phyloP scores from a whole-genome alignment of 2,797 vertebrate species.

The Lindbergichthys nudifrons region DNA sequence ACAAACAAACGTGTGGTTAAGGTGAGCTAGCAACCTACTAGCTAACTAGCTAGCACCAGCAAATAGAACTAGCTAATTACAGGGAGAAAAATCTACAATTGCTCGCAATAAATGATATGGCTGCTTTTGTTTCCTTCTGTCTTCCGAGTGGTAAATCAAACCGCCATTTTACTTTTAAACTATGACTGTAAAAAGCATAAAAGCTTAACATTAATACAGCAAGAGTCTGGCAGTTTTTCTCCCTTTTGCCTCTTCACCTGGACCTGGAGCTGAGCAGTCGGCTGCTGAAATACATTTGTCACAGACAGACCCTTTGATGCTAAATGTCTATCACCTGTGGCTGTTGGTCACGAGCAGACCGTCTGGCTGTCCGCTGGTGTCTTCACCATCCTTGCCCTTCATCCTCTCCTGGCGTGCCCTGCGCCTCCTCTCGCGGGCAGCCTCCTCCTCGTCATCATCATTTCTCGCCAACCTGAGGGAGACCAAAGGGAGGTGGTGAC shows the following conservation, averaged over 20 bases:
- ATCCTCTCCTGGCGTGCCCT: conserved; percentile 94
- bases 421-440: conserved; percentile 93
- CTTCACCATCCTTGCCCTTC: conserved; percentile 87
- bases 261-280: neutral
- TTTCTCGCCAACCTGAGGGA: conserved; percentile 87
- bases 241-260: neutral
- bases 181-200: neutral
- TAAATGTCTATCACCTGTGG: conserved; percentile 87
- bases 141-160: neutral
- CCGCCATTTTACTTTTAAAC: neutral
- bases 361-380: conserved; percentile 83
- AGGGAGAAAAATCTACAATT: neutral
- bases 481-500: conserved; percentile 25
- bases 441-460: conserved; percentile 97
- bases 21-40: neutral
- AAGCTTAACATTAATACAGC: neutral
- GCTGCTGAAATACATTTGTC: neutral
- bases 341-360: conserved; percentile 88
- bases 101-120: neutral
- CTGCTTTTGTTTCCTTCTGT: neutral
- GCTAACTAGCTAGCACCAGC: too few species aligned
- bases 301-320: neutral
- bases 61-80: neutral
- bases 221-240: neutral
- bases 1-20: neutral